These are phyloP conservation scores for Ostrea denselamellosa DNA, from an alignment of 1,140 invertebrate genomes.

Conservation along the genomic window DNA sequence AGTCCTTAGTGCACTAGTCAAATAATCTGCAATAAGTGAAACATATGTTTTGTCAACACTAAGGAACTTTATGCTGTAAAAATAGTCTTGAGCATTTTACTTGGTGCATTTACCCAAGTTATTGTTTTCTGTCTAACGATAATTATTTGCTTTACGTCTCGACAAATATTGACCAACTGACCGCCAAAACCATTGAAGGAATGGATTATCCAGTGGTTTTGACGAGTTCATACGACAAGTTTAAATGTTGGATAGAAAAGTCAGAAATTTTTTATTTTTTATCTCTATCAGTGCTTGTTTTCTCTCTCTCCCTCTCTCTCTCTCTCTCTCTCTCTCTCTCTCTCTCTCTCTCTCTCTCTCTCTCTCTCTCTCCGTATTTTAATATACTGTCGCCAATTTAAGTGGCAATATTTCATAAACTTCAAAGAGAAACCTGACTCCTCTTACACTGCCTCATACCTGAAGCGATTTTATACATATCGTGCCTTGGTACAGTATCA, in stretches of 20 bases:
- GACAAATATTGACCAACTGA: conserved; percentile 35
- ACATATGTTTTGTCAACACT: neutral
- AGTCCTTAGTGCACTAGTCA: neutral
- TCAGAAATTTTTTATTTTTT: too few species aligned
- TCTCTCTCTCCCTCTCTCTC: too few species aligned
- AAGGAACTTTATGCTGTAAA: neutral
- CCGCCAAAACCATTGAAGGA: neutral
- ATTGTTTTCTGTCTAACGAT: conserved; percentile 3
- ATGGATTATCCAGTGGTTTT: neutral
- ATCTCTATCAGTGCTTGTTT: too few species aligned
- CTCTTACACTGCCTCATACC: neutral
- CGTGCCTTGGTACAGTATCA: conserved; percentile 10
- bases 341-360: conserved; percentile 18
- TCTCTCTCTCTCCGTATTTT: conserved; percentile 14
- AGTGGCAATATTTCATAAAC: conserved; percentile 13
- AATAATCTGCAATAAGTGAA: neutral
- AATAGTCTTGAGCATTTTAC: neutral
- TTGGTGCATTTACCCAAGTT: neutral
- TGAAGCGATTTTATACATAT: neutral
- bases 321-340: neutral
- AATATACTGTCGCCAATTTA: conserved; percentile 10
- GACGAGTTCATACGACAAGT: neutral
- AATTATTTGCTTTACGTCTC: conserved; percentile 33
- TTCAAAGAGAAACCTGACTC: conserved; percentile 18
- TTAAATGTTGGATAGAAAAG: neutral